Evolutionary conservation across 2,888 invertebrate species (phyloP).

Genomic region (Timema podura): DNA sequence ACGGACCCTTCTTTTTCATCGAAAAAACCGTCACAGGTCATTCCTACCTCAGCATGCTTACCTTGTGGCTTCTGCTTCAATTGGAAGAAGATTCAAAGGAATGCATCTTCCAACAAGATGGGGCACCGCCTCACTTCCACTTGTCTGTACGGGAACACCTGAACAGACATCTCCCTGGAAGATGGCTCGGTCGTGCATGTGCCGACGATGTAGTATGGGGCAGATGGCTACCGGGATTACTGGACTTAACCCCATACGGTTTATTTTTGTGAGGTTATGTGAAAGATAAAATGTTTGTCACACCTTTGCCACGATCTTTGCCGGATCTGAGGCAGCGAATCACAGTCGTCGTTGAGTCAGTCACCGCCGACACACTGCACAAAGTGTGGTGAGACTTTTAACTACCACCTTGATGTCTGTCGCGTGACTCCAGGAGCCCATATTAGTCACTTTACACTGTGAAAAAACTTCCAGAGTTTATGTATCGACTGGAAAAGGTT

Average conservation of each 20-base stretch:
- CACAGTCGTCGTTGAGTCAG: too few species aligned
- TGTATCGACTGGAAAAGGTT: too few species aligned
- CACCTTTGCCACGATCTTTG: too few species aligned
- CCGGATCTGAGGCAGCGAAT: too few species aligned
- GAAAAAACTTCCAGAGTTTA: too few species aligned
- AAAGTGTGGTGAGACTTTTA: too few species aligned
- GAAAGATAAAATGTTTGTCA: too few species aligned
- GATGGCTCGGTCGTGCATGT: constrained; percentile 12
- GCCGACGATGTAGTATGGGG: constrained; percentile 11
- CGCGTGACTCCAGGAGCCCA: too few species aligned
- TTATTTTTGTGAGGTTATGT: too few species aligned
- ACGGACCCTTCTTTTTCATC: not conserved
- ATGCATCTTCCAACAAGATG: constrained; percentile 20
- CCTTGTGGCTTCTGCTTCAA: constrained; percentile 11
- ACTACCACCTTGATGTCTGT: too few species aligned
- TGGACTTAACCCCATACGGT: constrained; percentile 12
- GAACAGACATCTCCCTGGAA: constrained; percentile 8
- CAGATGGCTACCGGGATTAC: not conserved
- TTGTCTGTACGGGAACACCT: constrained; percentile 14
- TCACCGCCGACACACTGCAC: too few species aligned
- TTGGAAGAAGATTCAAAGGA: not conserved
- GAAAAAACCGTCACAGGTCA: constrained; percentile 3
- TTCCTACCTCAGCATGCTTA: constrained; percentile 11
- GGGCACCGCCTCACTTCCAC: constrained; percentile 17
- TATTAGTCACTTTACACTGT: too few species aligned